Percentiles rank a stretch among this genome's conserved stretches.
phyloP scores from a whole-genome alignment of 2,888 invertebrate species.

The Ormyrus labotus region DNA sequence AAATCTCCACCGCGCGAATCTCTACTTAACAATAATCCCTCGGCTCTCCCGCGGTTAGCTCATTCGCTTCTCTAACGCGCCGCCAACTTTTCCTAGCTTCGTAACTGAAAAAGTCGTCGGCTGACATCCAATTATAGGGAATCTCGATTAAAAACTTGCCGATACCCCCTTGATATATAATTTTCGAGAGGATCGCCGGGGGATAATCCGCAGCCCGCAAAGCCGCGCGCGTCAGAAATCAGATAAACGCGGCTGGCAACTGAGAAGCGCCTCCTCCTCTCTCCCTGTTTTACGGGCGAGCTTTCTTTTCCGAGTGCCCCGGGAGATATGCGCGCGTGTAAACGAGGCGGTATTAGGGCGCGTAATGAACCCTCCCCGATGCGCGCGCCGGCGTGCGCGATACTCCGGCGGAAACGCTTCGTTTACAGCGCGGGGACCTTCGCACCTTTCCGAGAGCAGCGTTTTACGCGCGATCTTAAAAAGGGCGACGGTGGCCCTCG shows the following conservation, averaged over 20 bases:
- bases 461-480: too few relatives aligned
- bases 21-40: constrained; percentile 9
- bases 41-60: neutral
- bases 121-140: constrained; percentile 35
- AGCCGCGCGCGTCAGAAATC: neutral
- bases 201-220: neutral
- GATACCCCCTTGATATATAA: constrained; percentile 11
- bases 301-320: neutral
- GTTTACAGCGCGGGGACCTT: too few relatives aligned
- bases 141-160: constrained; percentile 45
- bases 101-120: constrained; percentile 29
- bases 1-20: neutral
- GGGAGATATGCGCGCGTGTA: too few relatives aligned
- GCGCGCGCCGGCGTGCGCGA: too few relatives aligned
- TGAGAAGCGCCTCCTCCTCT: too few relatives aligned
- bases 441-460: too few relatives aligned
- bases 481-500: too few relatives aligned
- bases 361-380: too few relatives aligned
- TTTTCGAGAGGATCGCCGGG: constrained; percentile 27
- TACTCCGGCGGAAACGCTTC: too few relatives aligned
- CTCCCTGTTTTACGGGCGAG: neutral
- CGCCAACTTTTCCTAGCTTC: constrained; percentile 40
- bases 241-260: neutral
- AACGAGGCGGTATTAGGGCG: too few relatives aligned
- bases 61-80: neutral